Conservation (phyloP, 1,140 invertebrate species). For the Ladona fulva region DNA sequence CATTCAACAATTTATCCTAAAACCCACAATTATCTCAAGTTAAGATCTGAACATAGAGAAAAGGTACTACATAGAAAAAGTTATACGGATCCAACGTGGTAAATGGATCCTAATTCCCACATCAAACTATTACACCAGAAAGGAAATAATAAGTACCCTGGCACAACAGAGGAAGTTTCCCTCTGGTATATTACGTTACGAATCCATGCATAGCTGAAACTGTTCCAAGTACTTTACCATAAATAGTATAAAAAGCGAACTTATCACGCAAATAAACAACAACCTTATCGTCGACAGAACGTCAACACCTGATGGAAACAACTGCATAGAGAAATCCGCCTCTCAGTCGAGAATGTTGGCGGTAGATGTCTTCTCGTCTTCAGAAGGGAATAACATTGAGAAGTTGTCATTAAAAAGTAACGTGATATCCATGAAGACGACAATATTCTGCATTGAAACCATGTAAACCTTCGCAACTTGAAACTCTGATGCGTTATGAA, state of each 20-base stretch:
- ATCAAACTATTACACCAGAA: too few relatives aligned
- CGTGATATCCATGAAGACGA: too few relatives aligned
- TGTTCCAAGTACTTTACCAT: not conserved
- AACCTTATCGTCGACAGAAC: not conserved
- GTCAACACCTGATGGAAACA: not conserved
- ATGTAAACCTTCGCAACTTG: too few relatives aligned
- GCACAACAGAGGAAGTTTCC: not conserved
- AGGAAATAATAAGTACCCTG: not conserved
- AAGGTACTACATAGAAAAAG: too few relatives aligned
- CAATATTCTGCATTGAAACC: too few relatives aligned
- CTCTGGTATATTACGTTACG: not conserved
- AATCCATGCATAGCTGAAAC: conserved; percentile 1
- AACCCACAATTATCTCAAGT: too few relatives aligned
- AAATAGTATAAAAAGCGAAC: not conserved
- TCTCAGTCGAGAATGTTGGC: not conserved
- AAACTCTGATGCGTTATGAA: not conserved
- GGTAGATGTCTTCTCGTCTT: not conserved
- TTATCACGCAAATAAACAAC: not conserved
- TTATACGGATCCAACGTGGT: too few relatives aligned
- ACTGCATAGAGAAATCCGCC: not conserved
- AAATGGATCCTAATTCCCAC: too few relatives aligned
- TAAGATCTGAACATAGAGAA: too few relatives aligned
- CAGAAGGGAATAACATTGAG: too few relatives aligned
- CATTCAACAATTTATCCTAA: not conserved
- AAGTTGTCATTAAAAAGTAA: too few relatives aligned